Base-by-base conservation (phyloP, 1,140 invertebrate genomes). In the Brachionus paranguensis region DNA sequence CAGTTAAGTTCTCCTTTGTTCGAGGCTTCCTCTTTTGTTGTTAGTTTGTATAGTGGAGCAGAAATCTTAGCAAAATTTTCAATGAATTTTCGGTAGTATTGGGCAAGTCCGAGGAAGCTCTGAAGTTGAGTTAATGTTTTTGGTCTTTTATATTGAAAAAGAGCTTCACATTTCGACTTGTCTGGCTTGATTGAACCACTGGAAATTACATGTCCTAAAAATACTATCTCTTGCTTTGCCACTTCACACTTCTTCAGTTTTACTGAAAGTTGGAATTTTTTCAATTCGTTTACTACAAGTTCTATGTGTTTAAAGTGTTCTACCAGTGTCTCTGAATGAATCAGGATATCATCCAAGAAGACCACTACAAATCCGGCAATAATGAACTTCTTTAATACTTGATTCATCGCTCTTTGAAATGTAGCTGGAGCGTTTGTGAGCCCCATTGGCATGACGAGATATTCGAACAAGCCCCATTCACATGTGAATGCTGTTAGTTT, bases 391-490 rank as follows among this genome's bases (percentile, higher is more conserved):
- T 17, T 33, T 2, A 81, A 27, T 3, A 86, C 76, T 47, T 84
- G 74, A 47, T 88, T 86, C 64, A 89, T 86, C 14, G 87, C 78
- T 41, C 88, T 20, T 83, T 88, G 87, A 83, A 89, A 88, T 0
- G 88, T 89, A 1, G 88, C 87, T n/a, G 86, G 87, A 0, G 89
- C 87, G 24, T 88, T 88, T 3, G 84, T 84, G 1, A 91, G 84
- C 0, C 89, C 90, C 85, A 90, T 90, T 0, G 89, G 88, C 88
- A 91, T 88, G 0, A 86, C 72, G 10, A 41, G 85, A 64, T 85
- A 88, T 70, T 86, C 86, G 78, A 85, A 88, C 14, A 81, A n/a
- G 3, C 78, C 78, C 14, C 29, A 55, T 12, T 81, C 45, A 12
- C 50, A 33, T 17, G 29, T 60, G 55, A 81, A 81, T n/a, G 78